These are phyloP conservation scores for Zoanthus solanderi DNA, from an alignment of 92 coral and sea anemone species.

Conservation along the genomic window DNA sequence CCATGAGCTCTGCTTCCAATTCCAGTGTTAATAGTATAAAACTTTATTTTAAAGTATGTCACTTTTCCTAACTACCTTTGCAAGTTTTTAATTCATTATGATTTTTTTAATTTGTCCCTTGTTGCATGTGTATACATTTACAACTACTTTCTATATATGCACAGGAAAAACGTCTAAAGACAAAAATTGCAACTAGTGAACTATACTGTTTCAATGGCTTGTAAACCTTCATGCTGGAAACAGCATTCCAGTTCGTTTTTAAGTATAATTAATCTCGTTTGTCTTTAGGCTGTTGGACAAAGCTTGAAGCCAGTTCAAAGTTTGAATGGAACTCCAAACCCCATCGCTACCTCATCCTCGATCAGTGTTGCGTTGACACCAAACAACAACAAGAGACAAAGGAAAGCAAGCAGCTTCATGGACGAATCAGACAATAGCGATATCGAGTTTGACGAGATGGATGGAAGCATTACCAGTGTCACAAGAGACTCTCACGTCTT, in stretches of 20 bases:
- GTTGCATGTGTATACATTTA: no score
- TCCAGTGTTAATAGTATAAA: no score
- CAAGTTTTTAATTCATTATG: no score
- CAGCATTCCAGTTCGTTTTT: neutral
- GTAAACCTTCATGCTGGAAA: neutral
- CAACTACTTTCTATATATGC: no score
- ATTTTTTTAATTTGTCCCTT: no score
- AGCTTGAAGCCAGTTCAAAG: constrained; percentile 74
- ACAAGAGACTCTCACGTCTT: constrained; percentile 70
- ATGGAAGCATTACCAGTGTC: constrained; percentile 55
- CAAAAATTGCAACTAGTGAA: no score
- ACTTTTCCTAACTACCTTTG: no score
- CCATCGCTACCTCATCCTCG: constrained; percentile 86
- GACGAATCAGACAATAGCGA: constrained; percentile 78
- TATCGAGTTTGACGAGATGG: constrained; percentile 76
- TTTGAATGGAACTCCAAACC: constrained; percentile 85
- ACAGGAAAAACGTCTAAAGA: no score
- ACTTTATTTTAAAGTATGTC: no score
- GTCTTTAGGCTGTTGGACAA: constrained; percentile 51
- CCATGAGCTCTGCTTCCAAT: no score
- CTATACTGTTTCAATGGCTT: no score
- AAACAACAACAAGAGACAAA: constrained; percentile 77
- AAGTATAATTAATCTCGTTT: neutral
- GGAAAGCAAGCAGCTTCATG: constrained; percentile 74
- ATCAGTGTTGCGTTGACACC: constrained; percentile 51